Evolutionary conservation across 2,797 vertebrate genomes (phyloP).

Genomic region (Jordanella pulchra): DNA sequence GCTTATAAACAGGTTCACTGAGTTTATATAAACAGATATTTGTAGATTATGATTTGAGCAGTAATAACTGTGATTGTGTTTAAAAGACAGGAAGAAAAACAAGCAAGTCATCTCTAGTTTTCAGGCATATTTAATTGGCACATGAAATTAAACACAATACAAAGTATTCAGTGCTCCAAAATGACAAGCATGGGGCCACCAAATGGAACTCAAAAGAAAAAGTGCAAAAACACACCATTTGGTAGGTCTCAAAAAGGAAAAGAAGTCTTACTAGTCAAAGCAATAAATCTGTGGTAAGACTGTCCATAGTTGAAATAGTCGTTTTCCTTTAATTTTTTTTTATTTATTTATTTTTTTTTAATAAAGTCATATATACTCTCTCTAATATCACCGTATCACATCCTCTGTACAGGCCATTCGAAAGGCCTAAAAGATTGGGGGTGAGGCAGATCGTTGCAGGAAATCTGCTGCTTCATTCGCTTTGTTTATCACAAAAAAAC

Average conservation of each 20-base stretch:
- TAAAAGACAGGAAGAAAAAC: neutral
- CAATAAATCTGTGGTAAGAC: constrained; percentile 76
- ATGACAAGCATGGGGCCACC: constrained; percentile 78
- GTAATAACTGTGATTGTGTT: neutral
- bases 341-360: neutral
- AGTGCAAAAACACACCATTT: constrained; percentile 83
- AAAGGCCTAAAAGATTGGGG: constrained; percentile 39
- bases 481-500: constrained; percentile 13
- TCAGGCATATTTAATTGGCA: constrained; percentile 86
- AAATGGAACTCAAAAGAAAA: constrained; percentile 78
- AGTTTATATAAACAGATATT: neutral
- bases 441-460: constrained; percentile 20
- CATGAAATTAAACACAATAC: constrained; percentile 86
- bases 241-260: constrained; percentile 74
- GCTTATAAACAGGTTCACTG: neutral
- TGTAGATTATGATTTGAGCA: neutral
- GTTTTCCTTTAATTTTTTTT: constrained; percentile 79
- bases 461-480: constrained; percentile 27
- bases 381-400: constrained; percentile 69
- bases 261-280: constrained; percentile 77
- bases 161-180: constrained; percentile 84
- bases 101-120: constrained; percentile 35
- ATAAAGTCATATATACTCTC: constrained; percentile 81
- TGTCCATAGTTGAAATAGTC: constrained; percentile 83
- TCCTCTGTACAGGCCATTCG: constrained; percentile 74